phyloP scores from a whole-genome alignment of 2,113 vertebrate genomes.

The Xiphophorus hellerii region DNA sequence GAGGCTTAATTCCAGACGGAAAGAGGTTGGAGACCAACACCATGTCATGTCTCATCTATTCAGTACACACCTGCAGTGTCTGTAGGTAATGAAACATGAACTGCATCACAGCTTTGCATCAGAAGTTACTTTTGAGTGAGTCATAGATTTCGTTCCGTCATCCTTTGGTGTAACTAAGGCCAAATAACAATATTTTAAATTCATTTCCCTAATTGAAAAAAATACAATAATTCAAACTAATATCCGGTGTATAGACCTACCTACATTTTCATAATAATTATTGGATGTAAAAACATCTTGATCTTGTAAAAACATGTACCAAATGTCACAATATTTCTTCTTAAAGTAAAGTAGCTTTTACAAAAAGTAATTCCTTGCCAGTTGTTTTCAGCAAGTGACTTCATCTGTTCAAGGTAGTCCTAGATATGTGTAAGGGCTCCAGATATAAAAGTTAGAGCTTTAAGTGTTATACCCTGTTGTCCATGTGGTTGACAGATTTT shows the following conservation, averaged over 20 bases:
- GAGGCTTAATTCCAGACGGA: conserved; percentile 14
- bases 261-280: not conserved
- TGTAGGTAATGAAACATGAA: conserved; percentile 13
- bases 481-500: not conserved
- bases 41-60: conserved; percentile 10
- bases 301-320: not conserved
- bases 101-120: conserved; percentile 10
- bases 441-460: not conserved
- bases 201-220: not conserved
- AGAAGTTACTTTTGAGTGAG: not conserved
- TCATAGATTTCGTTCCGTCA: conserved; percentile 41
- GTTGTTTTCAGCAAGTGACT: not conserved
- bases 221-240: not conserved
- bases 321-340: not conserved
- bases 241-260: not conserved
- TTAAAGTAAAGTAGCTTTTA: not conserved
- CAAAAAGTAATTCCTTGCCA: not conserved
- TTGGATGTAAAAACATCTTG: not conserved
- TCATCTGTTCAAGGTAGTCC: not conserved
- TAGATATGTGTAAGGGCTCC: not conserved
- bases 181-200: conserved; percentile 37
- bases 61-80: conserved; percentile 22
- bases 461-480: not conserved
- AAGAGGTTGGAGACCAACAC: not conserved
- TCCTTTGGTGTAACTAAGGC: conserved; percentile 66